A percentile compares a stretch with the other conserved stretches of the same genome.
These are phyloP conservation scores for Lonchura striata DNA, from an alignment of 2,113 vertebrate genomes.

Conservation along the genomic window DNA sequence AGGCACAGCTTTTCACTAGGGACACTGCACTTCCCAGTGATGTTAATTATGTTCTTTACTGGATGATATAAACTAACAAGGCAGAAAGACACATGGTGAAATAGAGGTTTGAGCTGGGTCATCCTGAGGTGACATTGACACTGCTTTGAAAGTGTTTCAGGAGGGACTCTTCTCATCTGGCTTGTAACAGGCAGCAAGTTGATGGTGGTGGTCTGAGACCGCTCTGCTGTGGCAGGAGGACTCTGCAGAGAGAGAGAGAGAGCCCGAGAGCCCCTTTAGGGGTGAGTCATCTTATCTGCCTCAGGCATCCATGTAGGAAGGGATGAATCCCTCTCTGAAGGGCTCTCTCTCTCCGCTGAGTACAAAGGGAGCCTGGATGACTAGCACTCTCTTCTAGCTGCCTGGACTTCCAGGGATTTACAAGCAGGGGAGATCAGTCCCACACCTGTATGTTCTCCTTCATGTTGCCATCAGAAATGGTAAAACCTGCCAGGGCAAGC, in stretches of 20 bases:
- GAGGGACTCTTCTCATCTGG: neutral
- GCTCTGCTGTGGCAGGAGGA: neutral
- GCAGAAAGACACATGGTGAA: neutral
- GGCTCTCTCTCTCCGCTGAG: neutral
- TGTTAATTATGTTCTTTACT: fast-evolving
- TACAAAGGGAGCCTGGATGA: neutral
- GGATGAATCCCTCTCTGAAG: neutral
- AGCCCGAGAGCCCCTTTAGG: neutral
- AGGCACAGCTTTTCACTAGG: neutral
- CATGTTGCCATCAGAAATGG: neutral
- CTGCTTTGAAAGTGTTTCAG: neutral
- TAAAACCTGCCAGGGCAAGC: neutral
- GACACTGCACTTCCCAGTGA: neutral
- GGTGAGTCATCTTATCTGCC: neutral
- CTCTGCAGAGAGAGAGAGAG: neutral
- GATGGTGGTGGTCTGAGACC: neutral
- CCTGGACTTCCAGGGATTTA: neutral
- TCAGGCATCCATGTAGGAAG: neutral
- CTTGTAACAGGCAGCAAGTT: neutral
- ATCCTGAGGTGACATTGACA: neutral
- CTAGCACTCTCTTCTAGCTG: neutral
- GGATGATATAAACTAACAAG: neutral
- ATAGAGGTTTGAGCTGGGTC: neutral
- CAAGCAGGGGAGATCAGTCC: neutral
- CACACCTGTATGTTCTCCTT: neutral